Conservation (phyloP, 2,888 invertebrate species). For the Drosophila aldrichi region DNA sequence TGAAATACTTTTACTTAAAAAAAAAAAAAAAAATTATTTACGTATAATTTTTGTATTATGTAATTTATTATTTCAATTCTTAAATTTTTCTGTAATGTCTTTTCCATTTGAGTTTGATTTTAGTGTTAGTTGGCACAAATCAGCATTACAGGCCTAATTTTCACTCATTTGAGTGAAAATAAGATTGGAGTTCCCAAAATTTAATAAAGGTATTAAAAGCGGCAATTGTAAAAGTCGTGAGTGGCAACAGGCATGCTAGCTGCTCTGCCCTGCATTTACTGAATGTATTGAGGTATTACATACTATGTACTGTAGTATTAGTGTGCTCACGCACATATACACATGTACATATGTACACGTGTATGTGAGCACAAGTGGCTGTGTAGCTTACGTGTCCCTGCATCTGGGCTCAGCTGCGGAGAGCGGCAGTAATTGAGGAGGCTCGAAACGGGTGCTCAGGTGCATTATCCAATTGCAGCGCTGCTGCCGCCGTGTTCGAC, state of each 20-base stretch:
- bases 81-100: no score
- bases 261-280: conserved; percentile 9
- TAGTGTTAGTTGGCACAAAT: background rate
- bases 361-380: conserved; percentile 17
- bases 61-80: no score
- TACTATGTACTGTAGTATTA: conserved; percentile 14
- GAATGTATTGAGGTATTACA: conserved; percentile 13
- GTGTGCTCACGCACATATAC: background rate
- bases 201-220: conserved; percentile 58
- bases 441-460: conserved; percentile 73
- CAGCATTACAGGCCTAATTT: background rate
- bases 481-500: conserved; percentile 58
- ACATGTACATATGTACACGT: background rate
- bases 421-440: conserved; percentile 51
- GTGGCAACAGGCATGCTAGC: conserved; percentile 31
- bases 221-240: conserved; percentile 58
- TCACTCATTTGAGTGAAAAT: conserved; percentile 28
- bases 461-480: conserved; percentile 78
- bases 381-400: conserved; percentile 7
- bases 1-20: no score
- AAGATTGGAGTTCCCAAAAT: conserved; percentile 24
- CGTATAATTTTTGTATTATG: no score
- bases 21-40: no score
- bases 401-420: conserved; percentile 18
- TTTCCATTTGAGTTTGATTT: background rate